Evolutionary conservation across 1,140 invertebrate genomes (phyloP), one percentile per base, ranked within the genome.

Genomic region (Bombus pascuorum): DNA sequence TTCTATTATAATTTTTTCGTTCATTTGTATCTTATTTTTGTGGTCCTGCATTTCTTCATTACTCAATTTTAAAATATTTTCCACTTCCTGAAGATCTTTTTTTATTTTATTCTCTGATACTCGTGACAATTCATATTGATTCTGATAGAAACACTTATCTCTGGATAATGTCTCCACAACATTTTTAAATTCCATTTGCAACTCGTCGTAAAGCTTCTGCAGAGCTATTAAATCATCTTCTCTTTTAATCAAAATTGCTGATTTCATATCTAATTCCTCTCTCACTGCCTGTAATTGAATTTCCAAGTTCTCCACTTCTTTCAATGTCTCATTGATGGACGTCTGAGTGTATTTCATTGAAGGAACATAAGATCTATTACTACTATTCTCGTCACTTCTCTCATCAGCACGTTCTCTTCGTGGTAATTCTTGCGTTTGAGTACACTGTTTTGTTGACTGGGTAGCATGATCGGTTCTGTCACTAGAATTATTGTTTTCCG

Each of bases 1-100:
- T 89, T 96, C 96, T 71, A 96, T 91, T 37, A 96, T 95, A 93
- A 97, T 96, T 57, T 96, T 96, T 92, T 97, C 96, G 84, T 96
- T 96, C 44, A 95, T 92, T 39, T 95, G 92, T 66, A 96, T 95
- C 86, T 96, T 96, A 83, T 96, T 95, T 92, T 96, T 96, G 13
- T 96, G 94, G 75, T 96, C 92, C 80, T 96, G 92, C 18, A 97
- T 89, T 87, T 97, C 96, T 70, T 96, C 96, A 6, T 95, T 95
- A 83, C 95, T 96, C 59, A 96, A 95, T 73, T 94, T 96, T 13
- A 96, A 89, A 72, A 95, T 92, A 86, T 96, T 95, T 62, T 96
- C 96, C 22, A 96, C 92, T 89, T 96, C 95, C 25, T 95, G 91
- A 15, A 97, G 86, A 91, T 96, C 96, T 73, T 96, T 94, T 83